Evolutionary conservation across 2,797 vertebrate genomes (phyloP).

Genomic region (Pelochelys cantorii): DNA sequence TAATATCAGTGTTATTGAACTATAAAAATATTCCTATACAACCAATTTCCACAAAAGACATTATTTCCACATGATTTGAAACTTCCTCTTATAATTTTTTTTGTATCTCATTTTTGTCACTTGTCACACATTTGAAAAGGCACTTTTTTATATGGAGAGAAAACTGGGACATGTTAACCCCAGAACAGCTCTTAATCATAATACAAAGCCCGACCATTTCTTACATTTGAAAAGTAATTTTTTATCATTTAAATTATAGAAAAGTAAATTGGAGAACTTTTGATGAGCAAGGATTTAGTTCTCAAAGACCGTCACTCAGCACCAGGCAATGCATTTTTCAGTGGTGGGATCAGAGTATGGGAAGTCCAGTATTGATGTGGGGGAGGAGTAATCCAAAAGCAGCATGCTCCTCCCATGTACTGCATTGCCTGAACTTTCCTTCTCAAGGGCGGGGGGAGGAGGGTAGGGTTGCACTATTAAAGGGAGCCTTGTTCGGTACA

Average conservation of each 20-base stretch:
- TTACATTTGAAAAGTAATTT: not conserved
- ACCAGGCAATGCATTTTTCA: not conserved
- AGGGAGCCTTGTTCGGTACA: not conserved
- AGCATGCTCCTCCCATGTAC: not conserved
- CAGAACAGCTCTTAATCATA: not conserved
- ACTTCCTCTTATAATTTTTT: conserved; percentile 58
- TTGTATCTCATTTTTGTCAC: conserved; percentile 64
- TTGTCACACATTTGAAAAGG: conserved; percentile 64
- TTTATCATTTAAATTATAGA: not conserved
- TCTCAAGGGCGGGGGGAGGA: not conserved
- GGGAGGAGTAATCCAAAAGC: not conserved
- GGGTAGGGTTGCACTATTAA: not conserved
- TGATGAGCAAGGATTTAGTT: not conserved
- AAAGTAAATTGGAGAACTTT: not conserved
- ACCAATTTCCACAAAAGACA: conserved; percentile 62
- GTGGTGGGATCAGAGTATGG: not conserved
- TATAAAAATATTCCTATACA: conserved; percentile 21
- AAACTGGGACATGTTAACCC: conserved; percentile 11
- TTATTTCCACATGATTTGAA: conserved; percentile 71
- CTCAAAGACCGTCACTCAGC: not conserved
- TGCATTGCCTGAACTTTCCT: not conserved
- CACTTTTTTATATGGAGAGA: conserved; percentile 35
- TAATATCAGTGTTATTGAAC: conserved; percentile 22
- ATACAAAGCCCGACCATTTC: not conserved
- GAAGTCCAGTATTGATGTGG: not conserved